phyloP scores from a whole-genome alignment of 2,797 vertebrate species.

The Cuculus canorus region DNA sequence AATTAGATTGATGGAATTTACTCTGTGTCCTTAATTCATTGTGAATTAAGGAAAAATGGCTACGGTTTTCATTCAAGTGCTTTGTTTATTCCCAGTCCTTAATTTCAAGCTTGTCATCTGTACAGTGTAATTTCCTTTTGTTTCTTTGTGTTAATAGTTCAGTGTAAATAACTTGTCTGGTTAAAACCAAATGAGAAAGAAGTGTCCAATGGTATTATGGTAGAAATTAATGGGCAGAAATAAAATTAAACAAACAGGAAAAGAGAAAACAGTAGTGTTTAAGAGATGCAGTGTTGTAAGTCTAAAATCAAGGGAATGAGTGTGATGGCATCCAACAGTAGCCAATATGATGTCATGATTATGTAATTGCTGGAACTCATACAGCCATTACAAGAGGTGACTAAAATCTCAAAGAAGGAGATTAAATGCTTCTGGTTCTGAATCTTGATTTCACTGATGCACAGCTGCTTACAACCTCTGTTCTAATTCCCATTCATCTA shows the following conservation, averaged over 20 bases:
- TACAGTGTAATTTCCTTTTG: not conserved
- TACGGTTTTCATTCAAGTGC: not conserved
- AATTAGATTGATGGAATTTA: constrained; percentile 50
- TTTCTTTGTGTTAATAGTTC: not conserved
- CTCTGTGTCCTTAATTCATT: constrained; percentile 23
- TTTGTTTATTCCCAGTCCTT: constrained; percentile 24
- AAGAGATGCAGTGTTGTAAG: not conserved
- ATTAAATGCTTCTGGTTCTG: not conserved
- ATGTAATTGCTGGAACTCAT: not conserved
- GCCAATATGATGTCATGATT: not conserved
- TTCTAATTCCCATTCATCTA: constrained; percentile 19
- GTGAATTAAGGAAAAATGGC: constrained; percentile 6
- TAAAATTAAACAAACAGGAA: not conserved
- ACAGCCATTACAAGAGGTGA: not conserved
- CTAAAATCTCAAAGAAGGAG: not conserved
- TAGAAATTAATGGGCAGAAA: not conserved
- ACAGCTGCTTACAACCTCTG: not conserved
- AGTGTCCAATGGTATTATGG: not conserved
- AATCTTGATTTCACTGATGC: not conserved
- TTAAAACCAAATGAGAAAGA: constrained; percentile 1
- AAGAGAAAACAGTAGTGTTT: not conserved
- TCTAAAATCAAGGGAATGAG: not conserved
- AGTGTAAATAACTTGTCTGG: not conserved
- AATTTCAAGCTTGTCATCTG: constrained; percentile 41
- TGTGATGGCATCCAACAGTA: not conserved